A percentile compares a stretch with the other conserved stretches of the same genome.
Conservation (phyloP, 2,113 vertebrate species). For the Clarias macrocephalus region DNA sequence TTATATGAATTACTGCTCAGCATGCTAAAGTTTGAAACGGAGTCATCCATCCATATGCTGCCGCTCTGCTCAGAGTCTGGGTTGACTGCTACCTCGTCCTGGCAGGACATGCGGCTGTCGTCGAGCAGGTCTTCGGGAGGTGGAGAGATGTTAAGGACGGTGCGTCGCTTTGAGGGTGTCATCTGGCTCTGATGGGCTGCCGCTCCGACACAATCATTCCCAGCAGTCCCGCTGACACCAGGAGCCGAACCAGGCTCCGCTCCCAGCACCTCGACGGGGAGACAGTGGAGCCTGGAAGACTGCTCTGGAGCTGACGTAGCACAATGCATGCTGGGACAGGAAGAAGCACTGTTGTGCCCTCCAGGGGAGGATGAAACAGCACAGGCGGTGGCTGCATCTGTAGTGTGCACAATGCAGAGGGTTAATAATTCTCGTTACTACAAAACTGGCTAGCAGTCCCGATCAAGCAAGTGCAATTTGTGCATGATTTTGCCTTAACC, state of each 20-base stretch:
- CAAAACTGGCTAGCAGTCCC: slow-evolving; percentile 95
- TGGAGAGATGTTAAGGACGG: slow-evolving; percentile 95
- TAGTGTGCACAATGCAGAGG: slow-evolving; percentile 84
- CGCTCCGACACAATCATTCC: slow-evolving; percentile 54
- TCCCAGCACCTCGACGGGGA: slow-evolving; percentile 77
- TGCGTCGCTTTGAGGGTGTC: slow-evolving; percentile 91
- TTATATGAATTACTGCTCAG: slow-evolving; percentile 96
- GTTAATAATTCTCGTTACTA: slow-evolving; percentile 80
- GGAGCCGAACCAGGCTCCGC: slow-evolving; percentile 61
- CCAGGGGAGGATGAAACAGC: slow-evolving; percentile 92
- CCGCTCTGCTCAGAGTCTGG: slow-evolving; percentile 95
- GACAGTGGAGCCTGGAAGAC: slow-evolving; percentile 88
- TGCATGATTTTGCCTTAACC: slow-evolving; percentile 70
- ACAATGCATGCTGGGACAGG: slow-evolving; percentile 85
- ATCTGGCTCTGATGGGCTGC: slow-evolving; percentile 82
- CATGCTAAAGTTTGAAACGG: slow-evolving; percentile 97
- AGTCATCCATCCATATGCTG: slow-evolving; percentile 99
- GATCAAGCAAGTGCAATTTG: slow-evolving; percentile 82
- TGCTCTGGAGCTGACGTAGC: slow-evolving; percentile 92
- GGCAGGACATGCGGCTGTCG: slow-evolving; percentile 98
- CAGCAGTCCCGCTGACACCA: slow-evolving; percentile 56
- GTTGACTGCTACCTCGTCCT: slow-evolving; percentile 83
- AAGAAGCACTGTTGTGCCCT: slow-evolving; percentile 88
- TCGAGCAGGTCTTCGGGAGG: slow-evolving; percentile 97
- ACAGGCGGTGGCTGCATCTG: slow-evolving; percentile 97